phyloP scores from a whole-genome alignment of 2,888 invertebrate genomes.

The Danaus chrysippus region DNA sequence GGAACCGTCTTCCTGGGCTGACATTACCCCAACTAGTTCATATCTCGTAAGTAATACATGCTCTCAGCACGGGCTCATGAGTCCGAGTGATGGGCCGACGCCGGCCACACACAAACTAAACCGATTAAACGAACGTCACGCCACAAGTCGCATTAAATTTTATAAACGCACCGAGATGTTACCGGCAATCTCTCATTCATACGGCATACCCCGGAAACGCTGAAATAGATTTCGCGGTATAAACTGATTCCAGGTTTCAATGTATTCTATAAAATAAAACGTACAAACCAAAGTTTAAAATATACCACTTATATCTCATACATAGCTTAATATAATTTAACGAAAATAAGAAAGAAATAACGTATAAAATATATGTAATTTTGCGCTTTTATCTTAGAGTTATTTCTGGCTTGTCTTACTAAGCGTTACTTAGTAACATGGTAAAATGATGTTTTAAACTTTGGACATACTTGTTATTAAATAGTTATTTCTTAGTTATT shows the following conservation, averaged over 20 bases:
- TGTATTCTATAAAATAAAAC: background rate
- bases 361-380: no score
- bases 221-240: slow-evolving; percentile 36
- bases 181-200: slow-evolving; percentile 38
- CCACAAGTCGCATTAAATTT: slow-evolving; percentile 47
- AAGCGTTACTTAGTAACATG: no score
- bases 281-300: background rate
- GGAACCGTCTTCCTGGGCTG: slow-evolving; percentile 55
- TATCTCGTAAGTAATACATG: slow-evolving; percentile 28
- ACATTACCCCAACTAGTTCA: slow-evolving; percentile 53
- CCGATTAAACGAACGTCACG: slow-evolving; percentile 67
- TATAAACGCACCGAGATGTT: slow-evolving; percentile 46
- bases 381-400: no score
- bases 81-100: slow-evolving; percentile 30
- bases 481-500: no score
- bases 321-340: no score
- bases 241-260: no score
- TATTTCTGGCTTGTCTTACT: no score
- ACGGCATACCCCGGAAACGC: slow-evolving; percentile 42
- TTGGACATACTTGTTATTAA: no score
- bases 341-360: no score
- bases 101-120: slow-evolving; percentile 47
- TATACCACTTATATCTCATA: no score
- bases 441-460: no score
- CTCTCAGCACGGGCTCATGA: slow-evolving; percentile 23